Percentiles rank a stretch among this genome's conserved stretches.
These are phyloP conservation scores for Uria aalge DNA, from an alignment of 2,113 vertebrate species.

Conservation along the genomic window DNA sequence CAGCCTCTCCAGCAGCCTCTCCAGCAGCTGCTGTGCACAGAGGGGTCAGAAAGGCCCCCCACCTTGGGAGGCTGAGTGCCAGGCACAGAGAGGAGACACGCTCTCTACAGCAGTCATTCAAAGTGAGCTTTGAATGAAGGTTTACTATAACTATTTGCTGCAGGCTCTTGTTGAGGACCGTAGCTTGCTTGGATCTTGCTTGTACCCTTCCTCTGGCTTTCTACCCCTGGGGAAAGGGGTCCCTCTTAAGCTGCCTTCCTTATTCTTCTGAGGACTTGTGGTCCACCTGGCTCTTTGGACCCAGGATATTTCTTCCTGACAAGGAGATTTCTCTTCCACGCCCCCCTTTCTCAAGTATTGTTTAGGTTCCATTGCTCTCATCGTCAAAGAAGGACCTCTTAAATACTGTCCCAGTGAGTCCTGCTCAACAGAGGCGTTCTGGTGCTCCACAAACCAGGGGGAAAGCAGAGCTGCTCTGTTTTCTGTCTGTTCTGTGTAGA, in stretches of 20 bases:
- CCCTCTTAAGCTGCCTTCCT: not conserved
- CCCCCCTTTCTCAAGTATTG: not conserved
- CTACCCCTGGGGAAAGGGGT: not conserved
- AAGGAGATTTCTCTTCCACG: not conserved
- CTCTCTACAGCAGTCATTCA: not conserved
- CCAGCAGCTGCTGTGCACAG: not conserved
- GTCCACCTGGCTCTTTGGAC: not conserved
- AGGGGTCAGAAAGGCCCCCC: not conserved
- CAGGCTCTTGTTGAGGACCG: not conserved
- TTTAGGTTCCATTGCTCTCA: not conserved
- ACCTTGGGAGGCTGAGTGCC: not conserved
- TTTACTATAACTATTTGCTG: not conserved
- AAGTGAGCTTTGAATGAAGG: not conserved
- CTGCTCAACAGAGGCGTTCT: not conserved
- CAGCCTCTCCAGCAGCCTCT: not conserved
- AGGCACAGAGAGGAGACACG: not conserved
- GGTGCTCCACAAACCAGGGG: not conserved
- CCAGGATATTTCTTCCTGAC: not conserved
- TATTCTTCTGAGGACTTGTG: not conserved
- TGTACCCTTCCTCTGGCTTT: not conserved
- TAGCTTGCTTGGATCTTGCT: not conserved
- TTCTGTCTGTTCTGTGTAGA: not conserved
- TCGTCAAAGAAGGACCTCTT: not conserved
- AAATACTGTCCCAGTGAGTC: not conserved
- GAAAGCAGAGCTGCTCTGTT: not conserved